Conservation (phyloP, 2,888 invertebrate genomes). For the Limnephilus marmoratus region DNA sequence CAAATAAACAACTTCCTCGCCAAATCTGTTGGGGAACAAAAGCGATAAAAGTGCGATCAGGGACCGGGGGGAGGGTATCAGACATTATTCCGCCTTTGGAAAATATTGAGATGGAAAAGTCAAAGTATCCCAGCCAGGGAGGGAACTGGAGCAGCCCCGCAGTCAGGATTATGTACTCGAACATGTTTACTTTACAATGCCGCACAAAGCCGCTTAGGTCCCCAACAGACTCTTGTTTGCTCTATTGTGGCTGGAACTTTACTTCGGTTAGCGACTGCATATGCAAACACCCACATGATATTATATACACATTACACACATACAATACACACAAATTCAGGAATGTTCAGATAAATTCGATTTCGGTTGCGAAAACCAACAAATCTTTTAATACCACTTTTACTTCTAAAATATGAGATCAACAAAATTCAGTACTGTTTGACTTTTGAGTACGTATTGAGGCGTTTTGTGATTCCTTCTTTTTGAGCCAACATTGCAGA, state of each 20-base stretch:
- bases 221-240: neutral
- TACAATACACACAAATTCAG: neutral
- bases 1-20: constrained; percentile 62
- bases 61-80: constrained; percentile 13
- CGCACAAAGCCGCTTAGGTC: constrained; percentile 34
- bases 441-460: neutral
- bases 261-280: constrained; percentile 23
- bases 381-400: neutral
- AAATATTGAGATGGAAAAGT: constrained; percentile 26
- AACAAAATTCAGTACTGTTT: neutral
- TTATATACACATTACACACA: neutral
- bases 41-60: constrained; percentile 63
- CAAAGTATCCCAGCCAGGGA: neutral
- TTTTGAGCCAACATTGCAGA: no score
- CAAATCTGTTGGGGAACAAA: constrained; percentile 64
- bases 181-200: constrained; percentile 26
- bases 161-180: constrained; percentile 30
- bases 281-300: neutral
- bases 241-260: constrained; percentile 33
- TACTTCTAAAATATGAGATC: neutral
- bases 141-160: constrained; percentile 1
- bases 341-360: neutral
- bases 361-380: neutral
- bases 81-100: constrained; percentile 14
- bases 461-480: no score